Evolutionary conservation across 2,113 vertebrate species (phyloP), one percentile per base, ranked within the genome.

Genomic region (Argyrosomus japonicus): DNA sequence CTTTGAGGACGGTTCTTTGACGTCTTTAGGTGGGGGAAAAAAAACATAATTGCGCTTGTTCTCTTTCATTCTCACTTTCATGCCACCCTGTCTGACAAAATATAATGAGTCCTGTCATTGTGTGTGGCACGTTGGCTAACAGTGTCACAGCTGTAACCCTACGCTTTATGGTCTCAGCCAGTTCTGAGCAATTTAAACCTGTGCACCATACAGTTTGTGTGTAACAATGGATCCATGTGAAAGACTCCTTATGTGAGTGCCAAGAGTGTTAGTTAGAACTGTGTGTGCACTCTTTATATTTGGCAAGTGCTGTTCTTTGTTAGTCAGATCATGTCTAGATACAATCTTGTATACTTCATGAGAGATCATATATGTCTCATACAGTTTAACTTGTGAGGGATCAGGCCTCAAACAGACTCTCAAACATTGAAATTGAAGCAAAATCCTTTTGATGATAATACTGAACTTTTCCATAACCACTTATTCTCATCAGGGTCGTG

Each of bases 171-270:
- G 29, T 75, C 68, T 60, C 63, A 70, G 73, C 27, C 63, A 64
- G 56, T 75, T 71, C 65, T 72, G 77, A 75, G 70, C 68, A 68
- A 75, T 65, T 65, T 60, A 80, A 88, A 77, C 63, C 73, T 65
- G 81, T 3, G 23, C 45, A 74, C n/a, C 0, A 1, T 3, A 71
- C 43, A 74, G 56, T 72, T 40, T 23, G 8, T 29, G 48, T 65
- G 61, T 23, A 58, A 82, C 65, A 85, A 79, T 72, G 72, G 56
- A 32, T 72, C 8, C 15, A 84, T 40, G 68, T 83, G 75, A 80
- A 82, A 76, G 71, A 19, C 53, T 63, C 53, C 43, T 71, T 83
- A 68, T 87, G 56, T 17, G 27, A 65, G 56, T 65, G 68, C 76
- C 81, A 83, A 73, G 40, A 77, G 27, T 72, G 72, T 83, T 25